Evolutionary conservation across 2,888 invertebrate species (phyloP), one percentile per base, ranked within the genome.

Genomic region (Pachymerium ferrugineum): DNA sequence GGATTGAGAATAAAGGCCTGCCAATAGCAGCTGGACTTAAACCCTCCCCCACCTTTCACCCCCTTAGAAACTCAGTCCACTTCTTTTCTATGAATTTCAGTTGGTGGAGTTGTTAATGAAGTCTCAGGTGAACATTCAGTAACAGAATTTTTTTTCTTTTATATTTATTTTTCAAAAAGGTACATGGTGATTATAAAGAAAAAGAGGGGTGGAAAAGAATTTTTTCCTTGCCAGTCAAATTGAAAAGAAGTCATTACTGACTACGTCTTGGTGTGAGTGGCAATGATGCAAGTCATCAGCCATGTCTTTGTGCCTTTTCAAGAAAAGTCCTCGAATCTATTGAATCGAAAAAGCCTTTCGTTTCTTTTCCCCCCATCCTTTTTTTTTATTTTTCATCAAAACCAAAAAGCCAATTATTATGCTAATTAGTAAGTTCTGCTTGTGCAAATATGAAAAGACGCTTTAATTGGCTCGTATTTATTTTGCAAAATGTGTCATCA

Each of bases 271-370:
- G 47, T 47, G 47, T 47, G 16, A 16, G 47, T 47, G 47, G 47
- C 47, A 47, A 47, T 47, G 47, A 16, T 47, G 47, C 47, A 47
- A 47, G 47, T 47, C 47, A 47, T 47, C 47, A 47, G 47, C 12
- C 47, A 47, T 47, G 47, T 47, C 47, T 47, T 47, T 47, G 47
- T 47, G 47, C 47, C 47, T 47, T 47, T 47, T 47, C 47, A 47
- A 47, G 47, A 47, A 47, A 47, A 42, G 42, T 47, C 47, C 22
- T 47, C 47, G n/a, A n/a, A n/a, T 47, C 47, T 47, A 47, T 47
- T 47, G 19, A 47, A 38, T 10, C 5, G 38, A 38, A 16, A 47
- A 16, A 14, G 2, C 4, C 8, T 38, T 38, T 38, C n/a, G 3
- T 38, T 38, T 4, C 38, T 38, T 6, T 8, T 38, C n/a, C 8